Base-by-base conservation (phyloP, 1,140 invertebrate species). In the Sinella curviseta region DNA sequence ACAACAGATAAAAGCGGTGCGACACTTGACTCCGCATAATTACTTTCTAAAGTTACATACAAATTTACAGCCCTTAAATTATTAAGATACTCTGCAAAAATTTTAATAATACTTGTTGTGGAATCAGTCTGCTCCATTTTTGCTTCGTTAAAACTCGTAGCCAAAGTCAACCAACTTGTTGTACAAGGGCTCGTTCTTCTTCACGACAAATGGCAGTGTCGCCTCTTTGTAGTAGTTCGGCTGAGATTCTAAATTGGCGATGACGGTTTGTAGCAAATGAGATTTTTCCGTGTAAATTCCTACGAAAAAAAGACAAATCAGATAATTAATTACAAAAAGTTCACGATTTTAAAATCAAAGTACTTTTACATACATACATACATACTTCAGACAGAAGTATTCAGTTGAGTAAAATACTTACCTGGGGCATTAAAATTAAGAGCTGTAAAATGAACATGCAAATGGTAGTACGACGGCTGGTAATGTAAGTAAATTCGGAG, bases 391-490 rank as follows among this genome's bases (percentile, higher is more conserved):
- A 31, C 20, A 33, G 20, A 12, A 67, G n/a, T 12, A 26, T 67
- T 26, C 8, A 24, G 14, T 30, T 4, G 8, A 16, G 12, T 28
- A 74, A 60, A 65, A 78, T 34, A 84, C 74, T 83, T 88, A 88
- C 94, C 94, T 76, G 94, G 93, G 1, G 93, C 91, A 83, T 96
- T 93, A 87, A 92, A 92, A 77, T 91, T 90, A 0, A 98, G 85
- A 80, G 92, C 91, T n/a, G 93, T 94, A 84, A 98, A 96, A 87
- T 99, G 97, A 1, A 99, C 90, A 85, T 99, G 97, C 12, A 99
- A 88, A 88, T 99, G 96, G 88, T 98, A 98, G 88, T 96, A 99
- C 0, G 96, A 96, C 3, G 97, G 97, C 85, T 97, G 96, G 87
- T 99, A 99, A 86, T 99, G 97, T 1, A 99, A 87, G 87, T 95